These are phyloP conservation scores for Podarcis cretensis DNA, from an alignment of 2,113 vertebrate genomes.

Conservation along the genomic window DNA sequence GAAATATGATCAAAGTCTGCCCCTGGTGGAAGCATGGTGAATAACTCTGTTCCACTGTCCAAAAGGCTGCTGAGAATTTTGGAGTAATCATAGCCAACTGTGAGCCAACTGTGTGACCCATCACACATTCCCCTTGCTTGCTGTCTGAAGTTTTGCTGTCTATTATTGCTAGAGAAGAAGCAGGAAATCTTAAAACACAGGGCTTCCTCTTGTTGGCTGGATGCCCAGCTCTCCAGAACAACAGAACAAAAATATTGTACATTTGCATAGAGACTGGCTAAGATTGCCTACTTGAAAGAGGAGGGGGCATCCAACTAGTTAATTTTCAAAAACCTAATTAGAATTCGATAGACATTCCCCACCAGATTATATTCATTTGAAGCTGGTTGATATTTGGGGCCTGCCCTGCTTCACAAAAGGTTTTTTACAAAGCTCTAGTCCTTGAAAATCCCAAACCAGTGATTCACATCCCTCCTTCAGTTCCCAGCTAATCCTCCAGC, in stretches of 20 bases:
- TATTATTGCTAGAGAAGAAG: background rate
- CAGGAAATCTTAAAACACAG: background rate
- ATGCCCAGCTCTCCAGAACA: background rate
- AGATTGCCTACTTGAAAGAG: constrained; percentile 29
- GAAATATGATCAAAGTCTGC: background rate
- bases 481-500: constrained; percentile 24
- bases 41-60: background rate
- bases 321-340: constrained; percentile 59
- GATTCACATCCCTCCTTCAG: constrained; percentile 26
- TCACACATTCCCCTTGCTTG: background rate
- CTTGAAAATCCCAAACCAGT: constrained; percentile 18
- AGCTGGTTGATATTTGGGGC: constrained; percentile 24
- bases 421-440: constrained; percentile 4
- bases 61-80: constrained; percentile 2
- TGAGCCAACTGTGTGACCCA: background rate
- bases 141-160: background rate
- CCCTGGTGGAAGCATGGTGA: background rate
- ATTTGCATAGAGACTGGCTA: constrained; percentile 33
- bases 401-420: constrained; percentile 35
- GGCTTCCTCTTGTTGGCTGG: background rate
- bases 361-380: constrained; percentile 18
- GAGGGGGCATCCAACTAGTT: constrained; percentile 28
- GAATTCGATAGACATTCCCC: constrained; percentile 54
- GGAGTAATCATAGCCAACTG: background rate
- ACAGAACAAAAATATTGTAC: constrained; percentile 31